phyloP scores from a whole-genome alignment of 2,888 invertebrate species.

The Thera obeliscata region DNA sequence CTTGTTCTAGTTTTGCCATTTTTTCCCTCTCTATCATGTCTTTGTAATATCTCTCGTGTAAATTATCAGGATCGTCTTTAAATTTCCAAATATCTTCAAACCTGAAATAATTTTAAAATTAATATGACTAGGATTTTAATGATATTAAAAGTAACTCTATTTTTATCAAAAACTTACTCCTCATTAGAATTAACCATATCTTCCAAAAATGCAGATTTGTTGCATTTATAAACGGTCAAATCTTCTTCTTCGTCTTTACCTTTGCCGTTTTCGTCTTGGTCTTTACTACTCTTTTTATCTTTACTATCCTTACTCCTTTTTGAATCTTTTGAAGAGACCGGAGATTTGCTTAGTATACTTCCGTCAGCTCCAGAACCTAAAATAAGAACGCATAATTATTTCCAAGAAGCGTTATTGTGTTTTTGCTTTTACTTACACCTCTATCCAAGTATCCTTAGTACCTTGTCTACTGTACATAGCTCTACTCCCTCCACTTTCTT shows the following conservation, averaged over 20 bases:
- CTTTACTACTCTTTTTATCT: conserved; percentile 83
- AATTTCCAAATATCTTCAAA: conserved; percentile 93
- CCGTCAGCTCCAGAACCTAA: conserved; percentile 86
- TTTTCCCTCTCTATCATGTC: conserved; percentile 94
- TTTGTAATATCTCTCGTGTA: conserved; percentile 89
- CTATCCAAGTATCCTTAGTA: conserved; percentile 44
- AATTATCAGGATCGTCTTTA: conserved; percentile 90
- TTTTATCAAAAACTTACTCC: conserved; percentile 79
- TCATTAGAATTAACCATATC: conserved; percentile 89
- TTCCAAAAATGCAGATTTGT: conserved; percentile 88
- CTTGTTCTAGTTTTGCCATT: conserved; percentile 91
- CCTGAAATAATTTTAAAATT: conserved; percentile 54
- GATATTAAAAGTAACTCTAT: not conserved
- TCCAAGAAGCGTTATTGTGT: not conserved
- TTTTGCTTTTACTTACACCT: not conserved
- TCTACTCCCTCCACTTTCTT: conserved; percentile 95
- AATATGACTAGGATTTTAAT: not conserved
- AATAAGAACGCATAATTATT: not conserved
- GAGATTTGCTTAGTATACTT: conserved; percentile 91
- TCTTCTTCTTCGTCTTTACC: conserved; percentile 87
- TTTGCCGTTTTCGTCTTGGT: conserved; percentile 76
- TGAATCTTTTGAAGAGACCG: conserved; percentile 89
- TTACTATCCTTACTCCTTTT: conserved; percentile 90
- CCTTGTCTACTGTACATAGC: conserved; percentile 92
- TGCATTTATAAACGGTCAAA: conserved; percentile 86